Conservation (phyloP, 2,888 invertebrate genomes). For the Argyresthia goedartella region DNA sequence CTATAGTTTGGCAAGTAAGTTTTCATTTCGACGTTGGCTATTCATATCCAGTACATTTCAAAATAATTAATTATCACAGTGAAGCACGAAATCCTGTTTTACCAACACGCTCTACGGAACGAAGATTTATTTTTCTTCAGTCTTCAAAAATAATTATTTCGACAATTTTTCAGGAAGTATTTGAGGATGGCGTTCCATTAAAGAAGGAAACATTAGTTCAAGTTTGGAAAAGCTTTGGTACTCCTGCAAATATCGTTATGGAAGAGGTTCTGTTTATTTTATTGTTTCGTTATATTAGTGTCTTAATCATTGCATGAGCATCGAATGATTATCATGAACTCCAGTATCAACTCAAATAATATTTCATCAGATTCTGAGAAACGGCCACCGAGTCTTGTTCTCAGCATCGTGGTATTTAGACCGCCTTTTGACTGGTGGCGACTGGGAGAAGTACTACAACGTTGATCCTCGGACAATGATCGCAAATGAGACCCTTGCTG, state of each 20-base stretch:
- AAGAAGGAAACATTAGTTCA: constrained; percentile 80
- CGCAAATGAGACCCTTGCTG: constrained; percentile 9
- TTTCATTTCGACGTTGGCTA: not conserved
- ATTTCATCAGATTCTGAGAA: constrained; percentile 62
- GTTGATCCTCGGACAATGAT: constrained; percentile 77
- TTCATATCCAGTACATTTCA: too few species aligned
- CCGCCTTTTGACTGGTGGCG: constrained; percentile 74
- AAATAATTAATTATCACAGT: not conserved
- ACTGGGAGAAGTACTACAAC: constrained; percentile 78
- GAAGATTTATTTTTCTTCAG: too few species aligned
- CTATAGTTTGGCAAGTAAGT: constrained; percentile 52
- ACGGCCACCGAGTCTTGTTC: constrained; percentile 76
- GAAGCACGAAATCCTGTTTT: too few species aligned
- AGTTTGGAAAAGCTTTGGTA: constrained; percentile 75
- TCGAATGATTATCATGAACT: not conserved
- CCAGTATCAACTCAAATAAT: not conserved
- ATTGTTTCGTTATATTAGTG: not conserved
- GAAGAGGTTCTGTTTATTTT: not conserved
- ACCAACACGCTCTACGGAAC: too few species aligned
- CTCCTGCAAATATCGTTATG: not conserved
- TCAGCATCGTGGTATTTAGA: constrained; percentile 93
- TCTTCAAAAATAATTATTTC: not conserved
- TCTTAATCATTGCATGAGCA: not conserved
- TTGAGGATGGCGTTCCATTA: constrained; percentile 77
- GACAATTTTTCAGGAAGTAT: constrained; percentile 78